Evolutionary conservation across 2,888 invertebrate species (phyloP), one percentile per base, ranked within the genome.

Genomic region (Corythucha ciliata): DNA sequence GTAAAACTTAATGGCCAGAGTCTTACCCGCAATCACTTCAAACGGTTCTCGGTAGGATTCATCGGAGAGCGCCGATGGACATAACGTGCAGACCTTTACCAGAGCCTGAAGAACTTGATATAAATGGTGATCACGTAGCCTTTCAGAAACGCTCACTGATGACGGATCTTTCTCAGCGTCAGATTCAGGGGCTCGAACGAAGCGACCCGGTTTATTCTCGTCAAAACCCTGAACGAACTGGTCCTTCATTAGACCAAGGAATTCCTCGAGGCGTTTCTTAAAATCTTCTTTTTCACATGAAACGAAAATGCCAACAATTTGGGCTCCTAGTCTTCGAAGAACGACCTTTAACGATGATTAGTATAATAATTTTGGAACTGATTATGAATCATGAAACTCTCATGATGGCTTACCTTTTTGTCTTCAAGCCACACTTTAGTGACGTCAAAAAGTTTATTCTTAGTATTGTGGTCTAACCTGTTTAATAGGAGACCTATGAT

Each of bases 231-330:
- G 65, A 2, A 72, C 69, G 3, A 80, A 64, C 27, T 78, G 73
- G 58, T 74, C 69, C 50, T 72, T 66, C 5, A 78, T 64, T 14
- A 83, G 62, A 0, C 85, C 77, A 0, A 88, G 69, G 7, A 88
- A 61, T 0, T 68, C 65, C 4, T 69, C 65, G 0, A 91, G 68
- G 12, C 84, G 76, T 1, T 70, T 69, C 59, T 80, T 77, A 66
- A 93, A 92, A 2, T 74, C 68, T 0, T 75, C 72, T 52, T 79
- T 74, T 68, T 92, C 91, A 0, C 81, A 78, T 55, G 75, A 77
- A 0, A 89, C 81, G 65, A 92, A 87, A 53, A 90, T 71, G 0
- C 87, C 84, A 61, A 80, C 78, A 0, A 91, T 67, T 65, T 88
- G 86, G 0, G 84, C 82, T 0, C 82, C 86, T 60, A 92, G 69